phyloP scores from a whole-genome alignment of 2,797 vertebrate species.

The Microchirus variegatus region DNA sequence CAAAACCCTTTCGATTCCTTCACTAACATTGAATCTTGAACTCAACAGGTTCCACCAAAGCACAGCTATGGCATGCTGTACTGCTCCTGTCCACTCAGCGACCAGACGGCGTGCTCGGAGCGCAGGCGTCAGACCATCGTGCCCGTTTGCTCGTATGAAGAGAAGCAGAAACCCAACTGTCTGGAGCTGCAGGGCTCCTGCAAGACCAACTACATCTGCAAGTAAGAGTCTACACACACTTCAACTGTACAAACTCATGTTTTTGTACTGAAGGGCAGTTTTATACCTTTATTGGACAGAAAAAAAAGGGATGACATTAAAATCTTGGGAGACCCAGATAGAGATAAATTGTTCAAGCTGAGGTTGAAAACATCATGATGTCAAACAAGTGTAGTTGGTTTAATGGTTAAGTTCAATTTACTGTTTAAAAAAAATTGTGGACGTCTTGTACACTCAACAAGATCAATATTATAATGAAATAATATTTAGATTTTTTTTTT shows the following conservation, averaged over 20 bases:
- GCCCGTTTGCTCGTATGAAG: slow-evolving; percentile 95
- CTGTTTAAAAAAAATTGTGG: too few relatives aligned
- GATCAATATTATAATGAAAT: too few relatives aligned
- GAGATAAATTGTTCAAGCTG: too few relatives aligned
- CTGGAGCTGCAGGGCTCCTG: slow-evolving; percentile 91
- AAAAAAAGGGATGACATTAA: too few relatives aligned
- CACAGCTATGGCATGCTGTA: slow-evolving; percentile 98
- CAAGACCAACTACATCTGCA: slow-evolving; percentile 99
- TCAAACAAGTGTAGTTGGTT: too few relatives aligned
- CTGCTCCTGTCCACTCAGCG: slow-evolving; percentile 91
- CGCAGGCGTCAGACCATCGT: slow-evolving; percentile 96
- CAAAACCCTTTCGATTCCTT: too few relatives aligned
- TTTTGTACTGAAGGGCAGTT: background rate
- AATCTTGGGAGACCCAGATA: too few relatives aligned
- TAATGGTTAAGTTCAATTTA: too few relatives aligned
- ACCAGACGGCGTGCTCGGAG: slow-evolving; percentile 89
- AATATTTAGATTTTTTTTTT: too few relatives aligned
- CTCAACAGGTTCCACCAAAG: slow-evolving; percentile 86
- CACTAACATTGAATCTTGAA: background rate
- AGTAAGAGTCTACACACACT: slow-evolving; percentile 73
- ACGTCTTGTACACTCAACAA: too few relatives aligned
- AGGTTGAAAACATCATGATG: too few relatives aligned
- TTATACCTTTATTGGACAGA: too few relatives aligned
- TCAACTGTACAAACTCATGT: background rate
- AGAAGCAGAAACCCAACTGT: slow-evolving; percentile 95